Conservation (phyloP, 2,888 invertebrate species). For the Lucinisca nassula region DNA sequence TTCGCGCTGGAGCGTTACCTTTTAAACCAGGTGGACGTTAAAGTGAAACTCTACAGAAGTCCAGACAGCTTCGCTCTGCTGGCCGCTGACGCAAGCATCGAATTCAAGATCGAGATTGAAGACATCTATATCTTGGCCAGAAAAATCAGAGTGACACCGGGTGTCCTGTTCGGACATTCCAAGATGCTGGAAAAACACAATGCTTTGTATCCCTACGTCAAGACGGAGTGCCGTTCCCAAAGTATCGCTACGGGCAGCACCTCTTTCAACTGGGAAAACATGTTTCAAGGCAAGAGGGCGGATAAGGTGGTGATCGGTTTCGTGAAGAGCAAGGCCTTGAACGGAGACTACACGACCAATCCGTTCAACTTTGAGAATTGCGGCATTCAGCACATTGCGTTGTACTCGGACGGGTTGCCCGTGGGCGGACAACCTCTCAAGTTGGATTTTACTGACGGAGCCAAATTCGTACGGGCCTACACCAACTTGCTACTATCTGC, state of each 20-base stretch:
- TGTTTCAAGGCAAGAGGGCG: conserved; percentile 49
- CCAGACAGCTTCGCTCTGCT: conserved; percentile 11
- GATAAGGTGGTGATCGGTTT: conserved; percentile 35
- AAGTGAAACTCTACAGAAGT: conserved; percentile 32
- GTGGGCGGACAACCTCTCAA: conserved; percentile 45
- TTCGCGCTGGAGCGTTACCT: conserved; percentile 31
- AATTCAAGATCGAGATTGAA: conserved; percentile 32
- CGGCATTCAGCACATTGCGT: conserved; percentile 30
- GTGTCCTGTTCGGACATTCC: conserved; percentile 33
- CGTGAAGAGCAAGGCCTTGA: conserved; percentile 37
- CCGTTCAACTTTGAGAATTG: conserved; percentile 58
- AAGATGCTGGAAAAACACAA: conserved; percentile 42
- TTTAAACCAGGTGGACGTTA: conserved; percentile 41
- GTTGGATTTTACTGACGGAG: conserved; percentile 19
- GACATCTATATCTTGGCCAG: conserved; percentile 37
- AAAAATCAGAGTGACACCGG: conserved; percentile 24
- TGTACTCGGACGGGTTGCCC: conserved; percentile 47
- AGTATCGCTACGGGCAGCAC: conserved; percentile 42
- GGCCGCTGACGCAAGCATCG: neutral
- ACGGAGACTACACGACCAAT: conserved; percentile 45
- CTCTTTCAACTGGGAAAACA: conserved; percentile 52
- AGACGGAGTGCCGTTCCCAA: conserved; percentile 40
- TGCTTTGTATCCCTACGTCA: conserved; percentile 42
- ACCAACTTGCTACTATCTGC: conserved; percentile 34
- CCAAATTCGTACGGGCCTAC: conserved; percentile 28